phyloP scores from a whole-genome alignment of 1,140 invertebrate genomes.

The Lutraria rhynchaena region DNA sequence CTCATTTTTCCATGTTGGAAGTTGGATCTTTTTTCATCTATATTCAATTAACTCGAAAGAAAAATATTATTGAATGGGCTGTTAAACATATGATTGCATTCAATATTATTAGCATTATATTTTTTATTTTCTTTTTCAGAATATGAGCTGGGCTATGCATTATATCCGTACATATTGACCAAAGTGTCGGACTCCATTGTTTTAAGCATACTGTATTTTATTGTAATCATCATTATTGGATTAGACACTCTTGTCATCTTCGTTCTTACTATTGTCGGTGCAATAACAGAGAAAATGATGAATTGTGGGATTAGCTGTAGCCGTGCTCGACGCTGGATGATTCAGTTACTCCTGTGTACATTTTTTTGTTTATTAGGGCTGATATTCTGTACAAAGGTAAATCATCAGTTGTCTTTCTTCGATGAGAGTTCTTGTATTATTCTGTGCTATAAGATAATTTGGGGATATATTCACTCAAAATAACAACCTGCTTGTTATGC shows the following conservation, averaged over 20 bases:
- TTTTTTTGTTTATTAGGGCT: conserved; percentile 72
- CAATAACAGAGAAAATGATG: conserved; percentile 86
- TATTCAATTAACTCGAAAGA: no score
- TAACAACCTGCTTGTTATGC: no score
- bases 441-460: no score
- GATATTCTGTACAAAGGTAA: conserved; percentile 75
- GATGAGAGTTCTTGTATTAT: no score
- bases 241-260: conserved; percentile 94
- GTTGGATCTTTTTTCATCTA: neutral
- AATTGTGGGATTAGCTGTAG: conserved; percentile 77
- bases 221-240: conserved; percentile 96
- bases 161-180: conserved; percentile 97
- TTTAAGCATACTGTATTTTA: conserved; percentile 98
- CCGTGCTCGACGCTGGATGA: conserved; percentile 46
- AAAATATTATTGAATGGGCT: no score
- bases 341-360: conserved; percentile 70
- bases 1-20: neutral
- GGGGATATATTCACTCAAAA: no score
- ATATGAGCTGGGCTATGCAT: conserved; percentile 96
- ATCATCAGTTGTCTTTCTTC: no score
- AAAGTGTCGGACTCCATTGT: conserved; percentile 95
- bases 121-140: conserved; percentile 83
- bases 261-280: conserved; percentile 89
- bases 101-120: no score
- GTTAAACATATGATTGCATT: no score